A percentile compares a stretch with the other conserved stretches of the same genome.
Evolutionary conservation across 2,113 vertebrate genomes (phyloP).

Genomic region (Plestiodon gilberti): DNA sequence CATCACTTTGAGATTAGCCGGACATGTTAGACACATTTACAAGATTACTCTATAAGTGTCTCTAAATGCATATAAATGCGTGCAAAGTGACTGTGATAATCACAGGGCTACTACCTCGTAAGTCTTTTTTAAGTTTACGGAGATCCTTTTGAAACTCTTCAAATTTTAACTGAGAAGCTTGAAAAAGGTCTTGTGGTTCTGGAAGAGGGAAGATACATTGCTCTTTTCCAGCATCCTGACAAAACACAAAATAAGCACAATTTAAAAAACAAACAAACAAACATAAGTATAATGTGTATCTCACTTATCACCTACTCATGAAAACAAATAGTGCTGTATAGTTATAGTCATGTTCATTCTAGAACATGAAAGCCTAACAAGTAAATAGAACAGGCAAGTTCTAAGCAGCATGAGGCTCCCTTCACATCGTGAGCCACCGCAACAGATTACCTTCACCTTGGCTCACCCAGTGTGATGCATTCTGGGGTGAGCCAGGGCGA

Average conservation of each 20-base stretch:
- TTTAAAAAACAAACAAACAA: not conserved
- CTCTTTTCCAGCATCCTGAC: constrained; percentile 91
- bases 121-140: constrained; percentile 89
- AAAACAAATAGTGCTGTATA: not conserved
- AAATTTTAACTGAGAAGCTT: constrained; percentile 95
- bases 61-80: not conserved
- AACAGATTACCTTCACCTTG: no score
- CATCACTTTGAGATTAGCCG: not conserved
- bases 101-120: constrained; percentile 80
- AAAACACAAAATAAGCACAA: constrained; percentile 50
- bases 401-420: not conserved
- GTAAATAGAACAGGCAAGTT: not conserved
- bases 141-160: constrained; percentile 97
- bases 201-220: constrained; percentile 91
- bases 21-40: not conserved
- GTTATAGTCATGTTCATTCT: not conserved
- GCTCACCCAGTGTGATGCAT: no score
- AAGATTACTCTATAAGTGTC: not conserved
- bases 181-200: constrained; percentile 97
- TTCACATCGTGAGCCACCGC: no score
- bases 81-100: not conserved
- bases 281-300: not conserved
- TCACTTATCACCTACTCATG: not conserved
- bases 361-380: not conserved
- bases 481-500: no score